Evolutionary conservation across 2,113 vertebrate species (phyloP).

Genomic region (Etheostoma cragini): DNA sequence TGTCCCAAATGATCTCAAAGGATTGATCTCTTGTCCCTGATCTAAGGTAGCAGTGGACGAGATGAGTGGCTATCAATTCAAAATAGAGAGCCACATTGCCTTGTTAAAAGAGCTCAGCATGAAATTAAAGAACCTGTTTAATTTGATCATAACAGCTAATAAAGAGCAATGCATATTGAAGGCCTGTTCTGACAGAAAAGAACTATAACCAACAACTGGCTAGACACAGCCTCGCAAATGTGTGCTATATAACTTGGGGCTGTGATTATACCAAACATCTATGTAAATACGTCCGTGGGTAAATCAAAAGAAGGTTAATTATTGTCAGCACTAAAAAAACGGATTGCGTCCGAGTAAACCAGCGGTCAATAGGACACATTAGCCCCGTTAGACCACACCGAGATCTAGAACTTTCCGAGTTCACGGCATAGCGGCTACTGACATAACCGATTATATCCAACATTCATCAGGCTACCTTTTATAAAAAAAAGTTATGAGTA

Average conservation of each 20-base stretch:
- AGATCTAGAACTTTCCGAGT: constrained; percentile 73
- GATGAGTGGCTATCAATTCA: neutral
- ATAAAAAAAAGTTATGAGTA: neutral
- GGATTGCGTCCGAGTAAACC: accelerated
- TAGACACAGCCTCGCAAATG: neutral
- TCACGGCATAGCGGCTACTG: neutral
- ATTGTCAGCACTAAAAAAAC: neutral
- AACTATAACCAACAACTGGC: neutral
- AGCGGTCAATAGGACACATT: neutral
- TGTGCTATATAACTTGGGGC: accelerated
- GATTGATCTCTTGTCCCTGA: neutral
- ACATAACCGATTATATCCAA: neutral
- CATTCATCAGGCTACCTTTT: neutral
- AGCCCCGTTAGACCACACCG: neutral
- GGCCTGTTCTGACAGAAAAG: neutral
- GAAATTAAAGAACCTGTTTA: neutral
- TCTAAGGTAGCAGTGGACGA: neutral
- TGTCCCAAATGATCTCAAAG: neutral
- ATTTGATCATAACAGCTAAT: neutral
- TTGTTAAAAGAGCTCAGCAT: neutral
- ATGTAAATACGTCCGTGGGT: neutral
- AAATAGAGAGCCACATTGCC: neutral
- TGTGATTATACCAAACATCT: neutral
- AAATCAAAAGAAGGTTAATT: neutral
- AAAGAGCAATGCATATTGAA: neutral